Base-by-base conservation (phyloP, 2,888 invertebrate genomes). In the Therioaphis trifolii region DNA sequence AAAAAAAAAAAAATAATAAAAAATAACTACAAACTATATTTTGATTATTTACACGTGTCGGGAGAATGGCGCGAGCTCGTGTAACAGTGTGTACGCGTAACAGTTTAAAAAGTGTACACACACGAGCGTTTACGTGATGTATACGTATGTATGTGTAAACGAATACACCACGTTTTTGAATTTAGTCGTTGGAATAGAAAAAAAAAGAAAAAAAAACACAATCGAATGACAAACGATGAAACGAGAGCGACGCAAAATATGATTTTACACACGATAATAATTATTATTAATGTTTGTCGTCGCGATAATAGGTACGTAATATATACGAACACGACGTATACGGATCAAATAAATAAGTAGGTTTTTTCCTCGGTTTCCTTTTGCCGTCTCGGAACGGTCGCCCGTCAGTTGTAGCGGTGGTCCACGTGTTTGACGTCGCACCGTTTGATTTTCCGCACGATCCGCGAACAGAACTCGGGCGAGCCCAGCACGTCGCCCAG, bases 401-500 rank as follows among this genome's bases (percentile, higher is more conserved):
- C 12, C 9, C 9, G 18, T 75, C 75, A 75, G 7, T 21, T 55
- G 24, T n/a, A 12, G 58, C 46, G 21, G 21, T 18, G 40, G 21
- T 46, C n/a, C 27, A 46, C 1, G 7, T 14, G 52, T 52, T 66
- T 68, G 12, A 43, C 68, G 18, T 82, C 82, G 49, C 82, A 82
- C 4, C 82, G 63, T 74, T 82, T 82, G 49, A 82, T 74, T 63
- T 82, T 82, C 24, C 72, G 24, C 24, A n/a, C 72, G 63, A 82
- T 82, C 52, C 84, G 74, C 76, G 76, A 68, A 89, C 95, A 96
- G 82, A 96, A 91, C 86, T 91, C 92, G 18, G 94, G 93, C 84
- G 95, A 95, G 24, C 93, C 94, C 85, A 95, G 93, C 87, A 95
- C 94, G 89, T 96, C 94, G 43, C 95, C 95, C 84, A 96, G 90